Evolutionary conservation across 2,113 vertebrate species (phyloP).

Genomic region (Lamprotornis superbus): DNA sequence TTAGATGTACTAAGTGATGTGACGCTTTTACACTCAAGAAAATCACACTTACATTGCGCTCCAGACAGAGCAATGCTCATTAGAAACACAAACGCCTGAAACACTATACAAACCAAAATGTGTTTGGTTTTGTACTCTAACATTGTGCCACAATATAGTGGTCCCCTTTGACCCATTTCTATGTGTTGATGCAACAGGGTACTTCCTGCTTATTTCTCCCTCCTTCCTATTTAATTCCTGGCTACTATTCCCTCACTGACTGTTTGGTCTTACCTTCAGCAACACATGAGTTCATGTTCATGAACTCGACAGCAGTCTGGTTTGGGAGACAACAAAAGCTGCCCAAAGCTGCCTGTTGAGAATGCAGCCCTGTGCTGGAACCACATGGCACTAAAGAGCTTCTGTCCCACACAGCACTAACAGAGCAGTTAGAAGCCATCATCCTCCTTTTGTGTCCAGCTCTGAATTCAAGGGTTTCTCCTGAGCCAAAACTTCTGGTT

Average conservation of each 20-base stretch:
- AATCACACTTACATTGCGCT: neutral
- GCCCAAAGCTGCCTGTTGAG: neutral
- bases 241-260: neutral
- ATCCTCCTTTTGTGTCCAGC: neutral
- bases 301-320: rapidly evolving
- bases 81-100: neutral
- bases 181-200: neutral
- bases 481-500: neutral
- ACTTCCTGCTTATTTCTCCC: neutral
- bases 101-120: rapidly evolving
- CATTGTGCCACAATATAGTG: neutral
- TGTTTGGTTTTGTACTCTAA: neutral
- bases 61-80: neutral
- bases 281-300: neutral
- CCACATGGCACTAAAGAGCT: neutral
- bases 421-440: neutral
- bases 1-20: neutral
- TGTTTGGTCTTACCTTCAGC: neutral
- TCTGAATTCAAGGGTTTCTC: neutral
- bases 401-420: neutral
- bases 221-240: neutral
- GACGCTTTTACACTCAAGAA: neutral
- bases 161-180: neutral
- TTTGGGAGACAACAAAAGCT: neutral
- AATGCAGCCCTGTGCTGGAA: neutral